A percentile compares a stretch with the other conserved stretches of the same genome.
Conservation (phyloP, 2,113 vertebrate genomes). For the Melanerpes formicivorus region DNA sequence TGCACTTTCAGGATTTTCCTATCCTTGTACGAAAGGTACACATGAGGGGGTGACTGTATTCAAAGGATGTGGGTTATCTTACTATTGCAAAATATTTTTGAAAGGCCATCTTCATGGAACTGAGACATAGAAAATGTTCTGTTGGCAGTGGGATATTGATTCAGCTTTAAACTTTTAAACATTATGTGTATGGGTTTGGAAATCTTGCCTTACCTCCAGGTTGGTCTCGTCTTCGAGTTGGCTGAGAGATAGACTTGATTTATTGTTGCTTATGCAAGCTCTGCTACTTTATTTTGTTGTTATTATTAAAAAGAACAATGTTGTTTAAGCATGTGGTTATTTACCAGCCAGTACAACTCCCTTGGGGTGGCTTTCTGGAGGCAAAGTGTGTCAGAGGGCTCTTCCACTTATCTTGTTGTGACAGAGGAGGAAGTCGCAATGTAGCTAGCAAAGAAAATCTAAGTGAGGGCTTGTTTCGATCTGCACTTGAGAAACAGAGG, state of each 20-base stretch:
- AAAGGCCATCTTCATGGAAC: background rate
- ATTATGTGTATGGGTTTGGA: background rate
- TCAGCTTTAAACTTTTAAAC: background rate
- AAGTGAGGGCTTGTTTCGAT: background rate
- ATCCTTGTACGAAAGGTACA: background rate
- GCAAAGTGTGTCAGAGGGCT: constrained; percentile 21
- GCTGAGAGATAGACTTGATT: background rate
- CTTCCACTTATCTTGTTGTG: background rate
- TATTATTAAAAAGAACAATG: background rate
- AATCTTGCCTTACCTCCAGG: background rate
- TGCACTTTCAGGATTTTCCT: background rate
- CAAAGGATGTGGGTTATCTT: background rate
- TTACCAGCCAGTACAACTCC: constrained; percentile 4
- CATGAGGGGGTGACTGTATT: background rate
- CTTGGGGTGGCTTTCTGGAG: background rate
- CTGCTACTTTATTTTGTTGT: background rate
- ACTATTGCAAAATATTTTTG: background rate
- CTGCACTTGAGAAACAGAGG: background rate
- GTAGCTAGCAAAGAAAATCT: background rate
- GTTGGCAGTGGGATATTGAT: background rate
- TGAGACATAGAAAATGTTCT: background rate
- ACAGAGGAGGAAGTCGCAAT: background rate
- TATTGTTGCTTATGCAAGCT: background rate
- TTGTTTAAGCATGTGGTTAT: background rate
- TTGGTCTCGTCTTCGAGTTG: constrained; percentile 1